Conservation (phyloP, 2,888 invertebrate species). For the Ormyrus pomaceus region DNA sequence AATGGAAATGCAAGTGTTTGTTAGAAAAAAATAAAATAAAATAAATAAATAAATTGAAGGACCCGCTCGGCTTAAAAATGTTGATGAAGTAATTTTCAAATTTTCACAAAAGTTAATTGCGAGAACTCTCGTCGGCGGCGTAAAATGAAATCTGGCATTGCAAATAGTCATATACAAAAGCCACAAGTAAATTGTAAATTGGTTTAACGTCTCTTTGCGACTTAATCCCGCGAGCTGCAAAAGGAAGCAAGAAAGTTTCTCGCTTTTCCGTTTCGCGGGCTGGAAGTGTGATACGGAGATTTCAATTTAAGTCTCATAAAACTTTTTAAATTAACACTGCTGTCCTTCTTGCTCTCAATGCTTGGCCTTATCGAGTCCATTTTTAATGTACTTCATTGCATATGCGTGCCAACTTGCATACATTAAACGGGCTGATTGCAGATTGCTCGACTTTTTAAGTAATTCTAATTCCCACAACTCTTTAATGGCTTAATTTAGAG, state of each 20-base stretch:
- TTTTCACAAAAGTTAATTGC: too few relatives aligned
- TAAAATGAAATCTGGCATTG: constrained; percentile 5
- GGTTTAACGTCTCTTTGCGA: constrained; percentile 39
- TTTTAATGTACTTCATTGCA: constrained; percentile 46
- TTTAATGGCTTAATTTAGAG: too few relatives aligned
- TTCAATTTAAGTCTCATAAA: constrained; percentile 57
- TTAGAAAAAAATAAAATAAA: too few relatives aligned
- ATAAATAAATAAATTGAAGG: too few relatives aligned
- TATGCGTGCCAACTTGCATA: neutral
- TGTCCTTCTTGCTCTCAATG: constrained; percentile 27
- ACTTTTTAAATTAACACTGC: constrained; percentile 56
- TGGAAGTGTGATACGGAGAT: constrained; percentile 49
- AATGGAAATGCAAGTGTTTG: too few relatives aligned
- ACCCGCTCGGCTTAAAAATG: too few relatives aligned
- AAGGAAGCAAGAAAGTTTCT: constrained; percentile 25
- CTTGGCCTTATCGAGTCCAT: constrained; percentile 37
- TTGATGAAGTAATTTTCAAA: too few relatives aligned
- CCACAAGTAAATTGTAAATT: constrained; percentile 48
- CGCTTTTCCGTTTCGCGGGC: constrained; percentile 39
- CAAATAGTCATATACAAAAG: constrained; percentile 25
- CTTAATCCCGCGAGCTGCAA: constrained; percentile 24
- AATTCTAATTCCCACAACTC: neutral
- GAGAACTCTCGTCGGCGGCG: neutral
- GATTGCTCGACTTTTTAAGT: constrained; percentile 8
- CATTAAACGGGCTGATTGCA: neutral